These are phyloP conservation scores for Nasua narica DNA, from an alignment of 2,797 vertebrate genomes.

Conservation along the genomic window DNA sequence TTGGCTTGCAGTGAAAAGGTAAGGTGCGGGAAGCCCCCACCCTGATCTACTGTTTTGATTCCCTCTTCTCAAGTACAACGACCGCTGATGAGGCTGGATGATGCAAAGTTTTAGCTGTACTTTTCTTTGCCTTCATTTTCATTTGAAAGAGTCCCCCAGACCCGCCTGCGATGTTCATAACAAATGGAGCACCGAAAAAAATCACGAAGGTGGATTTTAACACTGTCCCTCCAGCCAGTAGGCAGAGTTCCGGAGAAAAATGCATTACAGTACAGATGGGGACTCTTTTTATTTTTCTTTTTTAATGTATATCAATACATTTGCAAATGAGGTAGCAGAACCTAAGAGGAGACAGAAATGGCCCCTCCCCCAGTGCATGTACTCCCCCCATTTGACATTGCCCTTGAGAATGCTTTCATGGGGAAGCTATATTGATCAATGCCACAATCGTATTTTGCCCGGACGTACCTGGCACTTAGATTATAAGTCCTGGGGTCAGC, in stretches of 20 bases:
- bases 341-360: not conserved
- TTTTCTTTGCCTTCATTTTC: not conserved
- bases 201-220: not conserved
- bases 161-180: not conserved
- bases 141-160: not conserved
- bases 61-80: not conserved
- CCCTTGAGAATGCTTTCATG: not conserved
- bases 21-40: fast-evolving
- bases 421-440: not conserved
- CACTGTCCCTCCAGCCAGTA: not conserved
- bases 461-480: not conserved
- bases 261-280: not conserved
- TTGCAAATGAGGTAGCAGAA: not conserved
- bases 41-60: not conserved
- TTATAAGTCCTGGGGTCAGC: not conserved
- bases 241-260: not conserved
- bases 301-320: not conserved
- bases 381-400: fast-evolving
- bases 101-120: not conserved
- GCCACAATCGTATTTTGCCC: not conserved
- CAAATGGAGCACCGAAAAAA: not conserved
- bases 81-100: not conserved
- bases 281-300: not conserved
- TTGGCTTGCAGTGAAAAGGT: not conserved
- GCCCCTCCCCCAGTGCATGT: fast-evolving